Percentiles rank a stretch among this genome's conserved stretches.
phyloP scores from a whole-genome alignment of 2,888 invertebrate genomes.

The Sminthurides aquaticus region DNA sequence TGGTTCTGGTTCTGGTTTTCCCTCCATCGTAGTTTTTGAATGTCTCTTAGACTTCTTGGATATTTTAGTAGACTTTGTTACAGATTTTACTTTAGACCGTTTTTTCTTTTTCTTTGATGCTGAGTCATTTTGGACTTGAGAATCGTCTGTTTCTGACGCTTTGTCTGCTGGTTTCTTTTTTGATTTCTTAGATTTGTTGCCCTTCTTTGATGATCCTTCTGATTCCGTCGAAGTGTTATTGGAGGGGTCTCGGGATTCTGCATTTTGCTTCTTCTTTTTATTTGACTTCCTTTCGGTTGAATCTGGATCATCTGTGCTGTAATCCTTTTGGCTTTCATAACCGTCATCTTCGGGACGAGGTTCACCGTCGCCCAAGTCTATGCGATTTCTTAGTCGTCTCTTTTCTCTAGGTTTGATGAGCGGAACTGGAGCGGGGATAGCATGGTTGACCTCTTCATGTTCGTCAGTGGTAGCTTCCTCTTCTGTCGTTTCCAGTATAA shows the following conservation, averaged over 20 bases:
- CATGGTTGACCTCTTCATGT: background rate
- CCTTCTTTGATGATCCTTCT: background rate
- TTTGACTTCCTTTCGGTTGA: slow-evolving; percentile 1
- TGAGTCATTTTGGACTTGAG: background rate
- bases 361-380: slow-evolving; percentile 7
- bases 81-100: background rate
- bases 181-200: slow-evolving; percentile 5
- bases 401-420: background rate
- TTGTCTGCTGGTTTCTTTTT: slow-evolving; percentile 1
- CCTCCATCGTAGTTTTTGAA: no score
- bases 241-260: no score
- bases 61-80: background rate
- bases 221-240: no score
- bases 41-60: background rate
- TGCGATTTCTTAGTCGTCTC: background rate
- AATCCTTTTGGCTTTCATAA: background rate
- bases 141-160: background rate
- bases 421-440: no score
- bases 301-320: background rate
- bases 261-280: background rate
- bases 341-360: slow-evolving; percentile 1
- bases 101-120: background rate
- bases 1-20: background rate
- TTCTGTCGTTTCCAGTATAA: background rate
- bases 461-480: slow-evolving; percentile 10